phyloP scores from a whole-genome alignment of 2,797 vertebrate genomes.

The Heteromormyrus szaboi region DNA sequence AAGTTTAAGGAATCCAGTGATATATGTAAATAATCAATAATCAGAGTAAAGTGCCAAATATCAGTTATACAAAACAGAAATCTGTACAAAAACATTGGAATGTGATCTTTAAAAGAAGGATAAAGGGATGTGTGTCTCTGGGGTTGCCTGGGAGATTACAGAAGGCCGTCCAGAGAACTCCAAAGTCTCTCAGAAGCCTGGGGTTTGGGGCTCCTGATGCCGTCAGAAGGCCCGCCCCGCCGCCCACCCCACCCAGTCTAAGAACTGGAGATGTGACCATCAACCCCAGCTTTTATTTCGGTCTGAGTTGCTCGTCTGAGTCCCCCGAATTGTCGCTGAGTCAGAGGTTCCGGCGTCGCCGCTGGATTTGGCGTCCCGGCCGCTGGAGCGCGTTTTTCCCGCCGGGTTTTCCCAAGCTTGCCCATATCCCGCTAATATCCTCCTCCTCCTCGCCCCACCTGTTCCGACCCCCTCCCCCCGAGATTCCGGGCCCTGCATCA shows the following conservation, averaged over 20 bases:
- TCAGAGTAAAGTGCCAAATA: constrained; percentile 99
- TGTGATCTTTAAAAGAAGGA: constrained; percentile 53
- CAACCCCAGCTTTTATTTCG: neutral
- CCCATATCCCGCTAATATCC: constrained; percentile 23
- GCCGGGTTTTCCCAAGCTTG: neutral
- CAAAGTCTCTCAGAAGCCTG: constrained; percentile 37
- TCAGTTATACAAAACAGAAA: constrained; percentile 68
- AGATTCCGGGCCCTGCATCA: constrained; percentile 45
- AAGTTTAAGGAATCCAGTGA: constrained; percentile 91
- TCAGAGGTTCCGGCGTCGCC: neutral
- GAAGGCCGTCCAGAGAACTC: constrained; percentile 32
- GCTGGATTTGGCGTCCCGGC: neutral
- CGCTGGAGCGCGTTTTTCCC: neutral
- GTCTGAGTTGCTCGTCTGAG: constrained; percentile 21
- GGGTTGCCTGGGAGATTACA: constrained; percentile 29
- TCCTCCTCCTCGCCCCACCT: constrained; percentile 39
- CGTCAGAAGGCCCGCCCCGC: neutral
- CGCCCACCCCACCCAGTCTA: neutral
- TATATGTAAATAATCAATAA: constrained; percentile 95
- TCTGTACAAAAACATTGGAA: constrained; percentile 76
- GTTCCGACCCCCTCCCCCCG: constrained; percentile 19
- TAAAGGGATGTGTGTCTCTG: constrained; percentile 40
- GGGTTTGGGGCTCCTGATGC: constrained; percentile 27
- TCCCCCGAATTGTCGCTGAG: neutral
- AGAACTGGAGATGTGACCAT: neutral